Evolutionary conservation across 2,113 vertebrate genomes (phyloP).

Genomic region (Octodon degus): DNA sequence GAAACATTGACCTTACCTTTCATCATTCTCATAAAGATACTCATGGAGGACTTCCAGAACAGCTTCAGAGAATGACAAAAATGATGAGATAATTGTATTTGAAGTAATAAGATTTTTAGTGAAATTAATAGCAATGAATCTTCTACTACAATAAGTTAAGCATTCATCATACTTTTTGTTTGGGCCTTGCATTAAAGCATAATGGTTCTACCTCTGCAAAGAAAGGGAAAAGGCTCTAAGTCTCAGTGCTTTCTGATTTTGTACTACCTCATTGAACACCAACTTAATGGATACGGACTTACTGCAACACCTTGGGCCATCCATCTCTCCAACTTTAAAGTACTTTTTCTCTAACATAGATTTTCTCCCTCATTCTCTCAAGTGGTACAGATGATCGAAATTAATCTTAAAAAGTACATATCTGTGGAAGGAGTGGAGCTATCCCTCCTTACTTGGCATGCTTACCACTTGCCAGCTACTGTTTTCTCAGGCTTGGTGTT

Average conservation of each 20-base stretch:
- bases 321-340: not conserved
- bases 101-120: not conserved
- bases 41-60: not conserved
- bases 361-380: not conserved
- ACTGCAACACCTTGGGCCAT: accelerated
- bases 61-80: not conserved
- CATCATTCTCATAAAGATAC: not conserved
- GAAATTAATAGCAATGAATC: not conserved
- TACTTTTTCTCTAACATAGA: not conserved
- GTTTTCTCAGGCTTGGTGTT: not conserved
- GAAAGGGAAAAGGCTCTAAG: not conserved
- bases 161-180: not conserved
- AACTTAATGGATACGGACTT: not conserved
- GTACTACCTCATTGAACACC: not conserved
- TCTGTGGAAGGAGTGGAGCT: not conserved
- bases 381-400: not conserved
- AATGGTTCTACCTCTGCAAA: accelerated
- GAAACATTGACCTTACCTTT: not conserved
- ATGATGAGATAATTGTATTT: not conserved
- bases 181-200: not conserved
- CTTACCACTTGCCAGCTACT: accelerated
- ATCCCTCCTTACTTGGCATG: not conserved
- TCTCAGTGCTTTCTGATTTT: not conserved
- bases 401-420: not conserved
- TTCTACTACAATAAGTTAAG: not conserved